These are phyloP conservation scores for Neomonachus schauinslandi DNA, from an alignment of 2,113 vertebrate genomes.

Conservation along the genomic window DNA sequence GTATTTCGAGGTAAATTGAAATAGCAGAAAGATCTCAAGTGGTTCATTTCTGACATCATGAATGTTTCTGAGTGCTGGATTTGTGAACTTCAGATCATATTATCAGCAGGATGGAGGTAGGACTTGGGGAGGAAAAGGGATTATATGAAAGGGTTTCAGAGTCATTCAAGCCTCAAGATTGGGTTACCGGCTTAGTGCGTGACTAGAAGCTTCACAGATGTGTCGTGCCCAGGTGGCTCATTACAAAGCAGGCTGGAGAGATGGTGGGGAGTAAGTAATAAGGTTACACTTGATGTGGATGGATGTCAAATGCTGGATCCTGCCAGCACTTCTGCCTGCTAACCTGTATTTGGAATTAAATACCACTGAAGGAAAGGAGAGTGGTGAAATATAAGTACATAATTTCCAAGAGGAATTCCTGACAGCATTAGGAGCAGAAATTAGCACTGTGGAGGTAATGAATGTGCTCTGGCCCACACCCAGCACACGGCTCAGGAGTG, in stretches of 20 bases:
- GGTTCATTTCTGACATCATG: conserved; percentile 20
- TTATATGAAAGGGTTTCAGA: background rate
- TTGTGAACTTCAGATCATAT: conserved; percentile 53
- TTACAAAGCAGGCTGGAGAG: background rate
- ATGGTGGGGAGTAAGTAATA: background rate
- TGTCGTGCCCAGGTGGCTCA: background rate
- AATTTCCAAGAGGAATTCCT: background rate
- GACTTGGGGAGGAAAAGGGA: background rate
- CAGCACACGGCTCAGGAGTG: fast-evolving
- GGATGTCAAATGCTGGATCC: background rate
- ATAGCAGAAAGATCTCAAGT: conserved; percentile 47
- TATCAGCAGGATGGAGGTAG: conserved; percentile 55
- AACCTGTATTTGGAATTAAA: conserved; percentile 42
- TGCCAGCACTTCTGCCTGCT: conserved; percentile 32
- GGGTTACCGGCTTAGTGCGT: conserved; percentile 36
- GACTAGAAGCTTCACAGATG: conserved; percentile 48
- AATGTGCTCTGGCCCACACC: background rate
- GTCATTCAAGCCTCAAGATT: conserved; percentile 37
- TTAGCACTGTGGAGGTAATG: background rate
- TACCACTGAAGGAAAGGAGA: conserved; percentile 32
- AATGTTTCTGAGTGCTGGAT: conserved; percentile 24
- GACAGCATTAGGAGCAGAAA: background rate
- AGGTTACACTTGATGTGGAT: background rate
- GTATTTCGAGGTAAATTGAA: conserved; percentile 47
- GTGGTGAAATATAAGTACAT: background rate